Evolutionary conservation across 1,140 invertebrate genomes (phyloP).

Genomic region (Aricia agestis): DNA sequence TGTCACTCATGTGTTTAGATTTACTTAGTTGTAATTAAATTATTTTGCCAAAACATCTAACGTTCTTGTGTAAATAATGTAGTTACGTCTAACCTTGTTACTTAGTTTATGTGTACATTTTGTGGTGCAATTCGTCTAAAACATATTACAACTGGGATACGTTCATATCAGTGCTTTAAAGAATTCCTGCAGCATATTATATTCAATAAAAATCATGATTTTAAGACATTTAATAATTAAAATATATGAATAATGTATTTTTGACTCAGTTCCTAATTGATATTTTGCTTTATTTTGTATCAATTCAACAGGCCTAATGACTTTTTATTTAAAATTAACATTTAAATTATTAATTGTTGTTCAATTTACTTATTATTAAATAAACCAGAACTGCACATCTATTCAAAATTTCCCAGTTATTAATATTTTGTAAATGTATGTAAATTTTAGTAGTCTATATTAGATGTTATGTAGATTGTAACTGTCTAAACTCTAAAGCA

Average conservation of each 20-base stretch:
- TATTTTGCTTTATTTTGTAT: neutral
- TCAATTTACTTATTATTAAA: conserved; percentile 5
- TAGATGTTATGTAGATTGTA: conserved; percentile 73
- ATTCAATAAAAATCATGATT: neutral
- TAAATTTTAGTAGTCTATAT: conserved; percentile 69
- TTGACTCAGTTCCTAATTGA: conserved; percentile 24
- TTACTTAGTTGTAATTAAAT: conserved; percentile 59
- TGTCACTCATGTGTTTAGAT: conserved; percentile 39
- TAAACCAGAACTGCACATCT: conserved; percentile 20
- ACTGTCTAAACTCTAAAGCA: conserved; percentile 62
- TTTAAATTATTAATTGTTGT: conserved; percentile 3
- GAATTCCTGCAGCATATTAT: conserved; percentile 1
- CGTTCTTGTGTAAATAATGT: conserved; percentile 61
- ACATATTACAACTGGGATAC: conserved; percentile 45
- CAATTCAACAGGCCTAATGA: conserved; percentile 18
- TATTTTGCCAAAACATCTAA: conserved; percentile 68
- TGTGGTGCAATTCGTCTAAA: conserved; percentile 40
- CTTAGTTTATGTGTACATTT: conserved; percentile 47
- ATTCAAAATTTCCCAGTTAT: conserved; percentile 49
- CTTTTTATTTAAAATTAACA: neutral
- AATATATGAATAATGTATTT: conserved; percentile 24
- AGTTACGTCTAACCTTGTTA: conserved; percentile 44
- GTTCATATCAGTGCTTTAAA: conserved; percentile 25
- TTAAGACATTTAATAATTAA: conserved; percentile 9
- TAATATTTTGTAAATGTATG: conserved; percentile 65